Evolutionary conservation across 2,888 invertebrate genomes (phyloP).

Genomic region (Watsonalla cultraria): DNA sequence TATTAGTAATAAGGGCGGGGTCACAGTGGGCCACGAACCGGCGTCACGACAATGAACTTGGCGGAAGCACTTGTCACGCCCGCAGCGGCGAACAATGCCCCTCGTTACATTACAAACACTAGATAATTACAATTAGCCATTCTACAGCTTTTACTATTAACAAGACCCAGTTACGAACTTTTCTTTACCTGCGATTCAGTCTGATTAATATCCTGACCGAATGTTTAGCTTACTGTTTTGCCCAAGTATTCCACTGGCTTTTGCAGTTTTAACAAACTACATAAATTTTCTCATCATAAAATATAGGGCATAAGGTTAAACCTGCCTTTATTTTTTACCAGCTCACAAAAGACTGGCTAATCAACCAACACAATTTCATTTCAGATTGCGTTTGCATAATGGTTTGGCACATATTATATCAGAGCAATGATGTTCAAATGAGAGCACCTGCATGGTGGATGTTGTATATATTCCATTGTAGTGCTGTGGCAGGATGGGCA

Average conservation of each 20-base stretch:
- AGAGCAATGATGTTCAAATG: background rate
- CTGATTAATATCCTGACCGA: background rate
- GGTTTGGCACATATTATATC: background rate
- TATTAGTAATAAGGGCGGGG: conserved; percentile 35
- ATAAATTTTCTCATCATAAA: background rate
- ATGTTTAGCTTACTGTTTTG: background rate
- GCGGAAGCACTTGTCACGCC: conserved; percentile 74
- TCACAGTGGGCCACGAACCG: conserved; percentile 31
- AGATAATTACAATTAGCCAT: conserved; percentile 52
- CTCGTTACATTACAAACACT: conserved; percentile 29
- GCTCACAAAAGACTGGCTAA: background rate
- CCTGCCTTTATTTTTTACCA: background rate
- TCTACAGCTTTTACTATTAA: conserved; percentile 21
- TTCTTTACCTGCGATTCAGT: background rate
- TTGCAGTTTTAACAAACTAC: background rate
- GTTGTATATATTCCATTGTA: conserved; percentile 62
- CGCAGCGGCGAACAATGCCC: conserved; percentile 65
- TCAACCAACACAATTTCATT: background rate
- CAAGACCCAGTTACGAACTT: conserved; percentile 11
- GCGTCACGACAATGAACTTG: conserved; percentile 71
- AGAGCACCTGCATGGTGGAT: conserved; percentile 26
- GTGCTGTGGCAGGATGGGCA: conserved; percentile 54
- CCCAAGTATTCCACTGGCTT: too few relatives aligned
- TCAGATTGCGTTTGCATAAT: background rate
- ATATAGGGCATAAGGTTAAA: background rate